phyloP scores from a whole-genome alignment of 1,140 invertebrate genomes.

The Samia ricini region DNA sequence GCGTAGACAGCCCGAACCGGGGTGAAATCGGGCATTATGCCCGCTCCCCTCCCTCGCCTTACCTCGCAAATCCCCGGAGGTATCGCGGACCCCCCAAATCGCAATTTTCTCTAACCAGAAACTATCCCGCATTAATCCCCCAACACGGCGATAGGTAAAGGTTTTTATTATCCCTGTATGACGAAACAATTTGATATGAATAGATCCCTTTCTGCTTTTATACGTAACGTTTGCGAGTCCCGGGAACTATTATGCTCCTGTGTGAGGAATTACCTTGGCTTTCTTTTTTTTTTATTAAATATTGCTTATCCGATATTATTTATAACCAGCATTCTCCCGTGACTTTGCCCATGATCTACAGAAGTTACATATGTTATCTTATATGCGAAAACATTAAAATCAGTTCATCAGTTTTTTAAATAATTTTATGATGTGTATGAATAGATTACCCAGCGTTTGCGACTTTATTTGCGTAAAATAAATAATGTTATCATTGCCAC shows the following conservation, averaged over 20 bases:
- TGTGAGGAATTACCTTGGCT: not conserved
- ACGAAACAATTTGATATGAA: constrained; percentile 38
- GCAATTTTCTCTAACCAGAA: constrained; percentile 38
- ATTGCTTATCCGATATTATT: not conserved
- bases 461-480: too few species aligned
- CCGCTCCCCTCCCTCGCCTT: constrained; percentile 7
- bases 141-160: constrained; percentile 30
- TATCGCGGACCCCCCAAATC: constrained; percentile 20
- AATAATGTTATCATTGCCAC: too few species aligned
- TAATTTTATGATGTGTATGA: too few species aligned
- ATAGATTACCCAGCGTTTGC: too few species aligned
- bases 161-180: constrained; percentile 47
- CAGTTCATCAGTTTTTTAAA: too few species aligned
- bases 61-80: constrained; percentile 10
- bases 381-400: too few species aligned
- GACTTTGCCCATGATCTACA: too few species aligned
- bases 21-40: not conserved
- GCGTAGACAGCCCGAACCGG: not conserved
- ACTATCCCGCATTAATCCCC: constrained; percentile 60
- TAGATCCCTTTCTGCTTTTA: constrained; percentile 21
- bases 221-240: constrained; percentile 1
- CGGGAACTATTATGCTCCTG: not conserved
- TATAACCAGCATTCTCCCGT: too few species aligned
- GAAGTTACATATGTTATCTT: too few species aligned
- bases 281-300: not conserved